phyloP scores from a whole-genome alignment of 2,797 vertebrate species.

The Hypotaenidia okinawae region DNA sequence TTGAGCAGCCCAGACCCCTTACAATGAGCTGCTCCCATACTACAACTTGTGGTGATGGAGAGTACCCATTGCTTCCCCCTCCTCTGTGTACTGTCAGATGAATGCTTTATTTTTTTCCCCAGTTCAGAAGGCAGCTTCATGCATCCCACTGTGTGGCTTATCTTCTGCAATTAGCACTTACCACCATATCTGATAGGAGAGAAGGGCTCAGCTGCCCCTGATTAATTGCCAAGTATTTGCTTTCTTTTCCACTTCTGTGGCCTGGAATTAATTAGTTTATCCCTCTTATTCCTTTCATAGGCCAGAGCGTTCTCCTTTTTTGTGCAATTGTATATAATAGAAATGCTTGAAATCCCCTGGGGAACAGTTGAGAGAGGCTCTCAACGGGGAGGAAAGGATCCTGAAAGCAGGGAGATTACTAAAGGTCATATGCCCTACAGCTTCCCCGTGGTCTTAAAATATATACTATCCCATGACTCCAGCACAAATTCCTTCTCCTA shows the following conservation, averaged over 20 bases:
- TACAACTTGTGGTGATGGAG: rapidly evolving
- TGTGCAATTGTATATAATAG: slow-evolving; percentile 53
- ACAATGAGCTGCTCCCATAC: rapidly evolving
- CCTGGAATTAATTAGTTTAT: slow-evolving; percentile 75
- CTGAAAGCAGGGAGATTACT: slow-evolving; percentile 57
- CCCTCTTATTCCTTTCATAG: slow-evolving; percentile 63
- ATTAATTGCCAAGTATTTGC: slow-evolving; percentile 71
- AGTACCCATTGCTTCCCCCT: neutral
- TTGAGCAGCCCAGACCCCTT: neutral
- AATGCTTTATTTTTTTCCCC: slow-evolving; percentile 6
- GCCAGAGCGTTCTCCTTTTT: slow-evolving; percentile 37
- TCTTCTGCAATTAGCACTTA: slow-evolving; percentile 72
- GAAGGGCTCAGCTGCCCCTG: slow-evolving; percentile 57
- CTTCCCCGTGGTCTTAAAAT: slow-evolving; percentile 46
- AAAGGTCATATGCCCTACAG: slow-evolving; percentile 40
- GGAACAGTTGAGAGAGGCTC: slow-evolving; percentile 45
- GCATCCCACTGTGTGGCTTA: slow-evolving; percentile 49
- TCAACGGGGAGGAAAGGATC: slow-evolving; percentile 41
- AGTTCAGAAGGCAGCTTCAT: slow-evolving; percentile 38
- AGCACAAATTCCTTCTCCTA: slow-evolving; percentile 31
- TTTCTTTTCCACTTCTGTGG: slow-evolving; percentile 72
- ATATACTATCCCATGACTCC: slow-evolving; percentile 23
- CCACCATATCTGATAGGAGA: slow-evolving; percentile 54
- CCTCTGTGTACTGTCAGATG: neutral
- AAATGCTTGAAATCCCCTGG: slow-evolving; percentile 23